A percentile compares a stretch with the other conserved stretches of the same genome.
phyloP scores from a whole-genome alignment of 2,888 invertebrate genomes.

The Caenorhabditis japonica region DNA sequence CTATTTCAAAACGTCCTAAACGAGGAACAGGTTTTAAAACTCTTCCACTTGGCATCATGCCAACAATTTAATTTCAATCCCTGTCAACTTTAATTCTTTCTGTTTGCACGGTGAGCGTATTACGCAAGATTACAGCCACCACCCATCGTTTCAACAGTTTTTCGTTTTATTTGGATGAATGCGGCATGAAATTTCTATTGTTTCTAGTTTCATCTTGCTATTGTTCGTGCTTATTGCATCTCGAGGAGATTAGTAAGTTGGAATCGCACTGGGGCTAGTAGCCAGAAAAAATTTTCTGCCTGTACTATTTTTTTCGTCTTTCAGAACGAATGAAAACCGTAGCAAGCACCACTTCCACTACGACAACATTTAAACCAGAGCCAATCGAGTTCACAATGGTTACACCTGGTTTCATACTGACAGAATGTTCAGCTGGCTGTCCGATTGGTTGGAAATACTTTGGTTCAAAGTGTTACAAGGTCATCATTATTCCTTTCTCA shows the following conservation, averaged over 20 bases:
- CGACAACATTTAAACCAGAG: neutral
- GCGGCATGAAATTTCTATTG: neutral
- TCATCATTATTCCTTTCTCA: too few relatives aligned
- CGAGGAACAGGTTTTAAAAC: too few relatives aligned
- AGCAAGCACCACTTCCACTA: constrained; percentile 4
- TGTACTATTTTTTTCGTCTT: neutral
- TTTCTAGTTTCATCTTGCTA: neutral
- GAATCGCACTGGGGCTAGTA: too few relatives aligned
- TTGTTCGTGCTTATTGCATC: constrained; percentile 6
- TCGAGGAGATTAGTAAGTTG: constrained; percentile 33
- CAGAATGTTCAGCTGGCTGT: constrained; percentile 26
- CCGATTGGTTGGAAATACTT: constrained; percentile 35
- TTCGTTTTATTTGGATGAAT: neutral
- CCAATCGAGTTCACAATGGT: constrained; percentile 8
- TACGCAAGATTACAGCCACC: too few relatives aligned
- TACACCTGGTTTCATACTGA: constrained; percentile 4
- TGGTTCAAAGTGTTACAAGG: constrained; percentile 32
- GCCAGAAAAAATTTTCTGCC: neutral
- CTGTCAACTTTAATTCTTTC: too few relatives aligned
- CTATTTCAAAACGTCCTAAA: too few relatives aligned
- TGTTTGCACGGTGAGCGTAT: too few relatives aligned
- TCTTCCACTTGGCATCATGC: too few relatives aligned
- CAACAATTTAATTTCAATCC: too few relatives aligned
- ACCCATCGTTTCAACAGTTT: neutral
- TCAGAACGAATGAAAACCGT: constrained; percentile 24